Percentiles rank a stretch among this genome's conserved stretches.
phyloP scores from a whole-genome alignment of 2,888 invertebrate species.

The Campoplex capitator region DNA sequence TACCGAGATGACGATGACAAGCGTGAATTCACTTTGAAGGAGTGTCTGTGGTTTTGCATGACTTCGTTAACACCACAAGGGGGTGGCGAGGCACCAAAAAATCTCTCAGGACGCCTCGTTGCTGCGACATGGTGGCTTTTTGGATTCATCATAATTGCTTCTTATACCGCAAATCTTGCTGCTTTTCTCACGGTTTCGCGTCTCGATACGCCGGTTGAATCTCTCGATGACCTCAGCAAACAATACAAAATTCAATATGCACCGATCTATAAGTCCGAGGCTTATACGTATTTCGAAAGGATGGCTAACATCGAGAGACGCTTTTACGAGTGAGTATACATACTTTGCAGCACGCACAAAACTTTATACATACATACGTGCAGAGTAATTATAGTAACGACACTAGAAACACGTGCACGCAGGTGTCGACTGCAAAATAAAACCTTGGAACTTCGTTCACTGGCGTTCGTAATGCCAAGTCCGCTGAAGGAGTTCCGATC shows the following conservation, averaged over 20 bases:
- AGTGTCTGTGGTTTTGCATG: constrained; percentile 99
- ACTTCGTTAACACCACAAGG: constrained; percentile 98
- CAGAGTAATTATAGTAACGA: neutral
- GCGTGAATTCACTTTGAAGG: constrained; percentile 96
- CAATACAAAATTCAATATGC: constrained; percentile 99
- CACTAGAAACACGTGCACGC: neutral
- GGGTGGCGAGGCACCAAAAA: constrained; percentile 98
- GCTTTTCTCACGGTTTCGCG: constrained; percentile 98
- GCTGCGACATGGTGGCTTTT: constrained; percentile 99
- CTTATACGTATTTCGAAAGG: constrained; percentile 97
- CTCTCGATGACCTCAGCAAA: constrained; percentile 96
- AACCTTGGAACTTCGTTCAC: neutral
- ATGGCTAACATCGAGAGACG: constrained; percentile 98
- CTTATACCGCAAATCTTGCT: constrained; percentile 98
- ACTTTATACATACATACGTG: neutral
- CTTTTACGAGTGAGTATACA: constrained; percentile 94
- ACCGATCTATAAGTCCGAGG: constrained; percentile 93
- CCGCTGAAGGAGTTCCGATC: constrained; percentile 19
- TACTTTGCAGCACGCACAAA: neutral
- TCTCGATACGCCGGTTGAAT: constrained; percentile 96
- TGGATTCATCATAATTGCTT: constrained; percentile 99
- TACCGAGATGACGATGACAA: constrained; percentile 97
- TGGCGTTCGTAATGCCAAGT: constrained; percentile 1
- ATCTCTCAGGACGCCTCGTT: constrained; percentile 96
- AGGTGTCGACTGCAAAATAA: neutral